These are phyloP conservation scores for Perca fluviatilis DNA, from an alignment of 2,113 vertebrate species.

Conservation along the genomic window DNA sequence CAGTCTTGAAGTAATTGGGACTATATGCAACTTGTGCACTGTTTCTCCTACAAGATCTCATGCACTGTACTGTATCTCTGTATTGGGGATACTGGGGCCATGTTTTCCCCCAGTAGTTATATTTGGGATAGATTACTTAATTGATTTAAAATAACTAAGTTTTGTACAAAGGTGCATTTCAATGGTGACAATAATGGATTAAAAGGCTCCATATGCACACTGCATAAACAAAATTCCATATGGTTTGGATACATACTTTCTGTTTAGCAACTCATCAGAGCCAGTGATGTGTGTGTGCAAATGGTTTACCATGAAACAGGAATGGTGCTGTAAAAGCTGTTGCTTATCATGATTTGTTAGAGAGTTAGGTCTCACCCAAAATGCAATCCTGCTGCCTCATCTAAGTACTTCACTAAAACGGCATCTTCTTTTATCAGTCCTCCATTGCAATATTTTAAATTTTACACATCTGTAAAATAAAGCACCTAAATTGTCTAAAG, in stretches of 20 bases:
- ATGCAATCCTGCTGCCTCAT: neutral
- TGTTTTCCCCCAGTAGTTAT: neutral
- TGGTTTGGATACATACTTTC: neutral
- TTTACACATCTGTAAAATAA: neutral
- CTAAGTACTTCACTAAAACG: neutral
- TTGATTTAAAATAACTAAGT: neutral
- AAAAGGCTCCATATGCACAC: neutral
- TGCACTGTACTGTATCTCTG: neutral
- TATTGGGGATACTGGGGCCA: no score
- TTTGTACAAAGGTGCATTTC: neutral
- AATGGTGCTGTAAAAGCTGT: neutral
- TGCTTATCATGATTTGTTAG: neutral
- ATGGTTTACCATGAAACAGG: neutral
- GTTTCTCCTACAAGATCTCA: neutral
- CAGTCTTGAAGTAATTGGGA: neutral
- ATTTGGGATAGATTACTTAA: neutral
- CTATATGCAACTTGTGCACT: neutral
- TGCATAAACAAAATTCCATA: neutral
- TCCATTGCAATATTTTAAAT: neutral
- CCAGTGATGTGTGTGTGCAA: neutral
- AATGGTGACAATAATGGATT: neutral
- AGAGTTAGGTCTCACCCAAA: neutral
- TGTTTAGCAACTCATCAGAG: neutral
- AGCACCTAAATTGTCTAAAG: neutral
- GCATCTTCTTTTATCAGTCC: neutral